Percentiles rank a stretch among this genome's conserved stretches.
These are phyloP conservation scores for Pyrochroa serraticornis DNA, from an alignment of 2,888 invertebrate genomes.

Conservation along the genomic window DNA sequence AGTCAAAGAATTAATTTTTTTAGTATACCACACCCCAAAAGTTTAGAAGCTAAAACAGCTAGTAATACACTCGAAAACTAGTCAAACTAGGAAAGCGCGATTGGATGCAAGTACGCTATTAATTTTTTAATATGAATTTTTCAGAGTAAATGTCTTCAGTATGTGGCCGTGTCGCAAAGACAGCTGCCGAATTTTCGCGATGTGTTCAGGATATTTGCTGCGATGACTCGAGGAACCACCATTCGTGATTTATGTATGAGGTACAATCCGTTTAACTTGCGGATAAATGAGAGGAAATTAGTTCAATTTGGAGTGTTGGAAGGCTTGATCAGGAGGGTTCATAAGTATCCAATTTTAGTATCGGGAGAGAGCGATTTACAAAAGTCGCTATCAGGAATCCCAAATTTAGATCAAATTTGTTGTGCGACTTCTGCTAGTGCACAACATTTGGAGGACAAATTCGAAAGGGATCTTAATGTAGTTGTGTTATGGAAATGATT, in stretches of 20 bases:
- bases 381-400: constrained; percentile 77
- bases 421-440: constrained; percentile 79
- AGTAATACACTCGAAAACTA: no score
- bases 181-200: constrained; percentile 62
- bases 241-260: constrained; percentile 72
- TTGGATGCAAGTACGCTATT: no score
- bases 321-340: constrained; percentile 79
- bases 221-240: constrained; percentile 74
- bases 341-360: constrained; percentile 64
- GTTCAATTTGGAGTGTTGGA: constrained; percentile 89
- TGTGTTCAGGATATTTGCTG: constrained; percentile 69
- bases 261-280: constrained; percentile 73
- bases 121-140: constrained; percentile 2
- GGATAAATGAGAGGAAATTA: constrained; percentile 80
- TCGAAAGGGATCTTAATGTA: constrained; percentile 84
- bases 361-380: constrained; percentile 58
- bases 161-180: constrained; percentile 52
- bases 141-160: constrained; percentile 55
- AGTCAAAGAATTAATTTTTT: no score
- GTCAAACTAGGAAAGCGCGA: no score
- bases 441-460: constrained; percentile 77
- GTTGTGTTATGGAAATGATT: constrained; percentile 77
- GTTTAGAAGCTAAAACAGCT: no score
- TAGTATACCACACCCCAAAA: no score
- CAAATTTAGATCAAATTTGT: constrained; percentile 90